phyloP scores from a whole-genome alignment of 1,140 invertebrate genomes.

The Apis dorsata region DNA sequence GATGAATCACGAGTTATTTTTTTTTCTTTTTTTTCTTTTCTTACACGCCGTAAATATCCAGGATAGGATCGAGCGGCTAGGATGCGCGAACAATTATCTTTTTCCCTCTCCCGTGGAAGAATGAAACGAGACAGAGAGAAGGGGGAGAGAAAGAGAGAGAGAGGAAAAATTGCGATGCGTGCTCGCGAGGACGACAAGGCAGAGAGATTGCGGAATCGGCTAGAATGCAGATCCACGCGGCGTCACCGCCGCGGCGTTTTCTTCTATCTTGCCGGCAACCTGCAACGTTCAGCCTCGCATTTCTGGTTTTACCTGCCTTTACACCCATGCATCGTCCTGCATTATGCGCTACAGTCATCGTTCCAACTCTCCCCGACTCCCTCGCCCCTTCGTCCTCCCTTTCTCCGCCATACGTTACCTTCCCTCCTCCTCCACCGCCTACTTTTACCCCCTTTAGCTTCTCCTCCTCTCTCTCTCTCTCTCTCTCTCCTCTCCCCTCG shows the following conservation, averaged over 20 bases:
- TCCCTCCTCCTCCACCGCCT: conserved; percentile 17
- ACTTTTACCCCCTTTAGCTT: conserved; percentile 36
- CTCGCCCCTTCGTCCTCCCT: not conserved
- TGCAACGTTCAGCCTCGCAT: conserved; percentile 47
- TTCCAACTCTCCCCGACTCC: conserved; percentile 6
- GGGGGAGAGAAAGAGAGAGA: not conserved
- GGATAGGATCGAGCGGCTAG: not conserved
- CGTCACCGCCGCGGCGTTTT: conserved; percentile 40
- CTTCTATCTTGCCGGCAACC: conserved; percentile 36
- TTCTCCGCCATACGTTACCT: conserved; percentile 14
- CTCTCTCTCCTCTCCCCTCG: not conserved
- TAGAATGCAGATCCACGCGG: conserved; percentile 49
- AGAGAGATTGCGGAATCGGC: conserved; percentile 50
- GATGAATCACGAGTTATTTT: too few species aligned
- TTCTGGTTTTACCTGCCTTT: conserved; percentile 57
- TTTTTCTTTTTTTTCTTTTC: too few species aligned
- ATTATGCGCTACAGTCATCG: conserved; percentile 54
- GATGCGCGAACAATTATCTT: conserved; percentile 21
- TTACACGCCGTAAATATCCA: not conserved
- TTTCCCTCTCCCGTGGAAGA: not conserved
- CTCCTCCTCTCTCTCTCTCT: not conserved
- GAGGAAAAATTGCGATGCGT: not conserved
- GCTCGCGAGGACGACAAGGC: conserved; percentile 43
- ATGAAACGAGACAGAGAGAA: not conserved
- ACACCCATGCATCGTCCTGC: conserved; percentile 58